These are phyloP conservation scores for Vanacampus margaritifer DNA, from an alignment of 2,113 vertebrate species.

Conservation along the genomic window DNA sequence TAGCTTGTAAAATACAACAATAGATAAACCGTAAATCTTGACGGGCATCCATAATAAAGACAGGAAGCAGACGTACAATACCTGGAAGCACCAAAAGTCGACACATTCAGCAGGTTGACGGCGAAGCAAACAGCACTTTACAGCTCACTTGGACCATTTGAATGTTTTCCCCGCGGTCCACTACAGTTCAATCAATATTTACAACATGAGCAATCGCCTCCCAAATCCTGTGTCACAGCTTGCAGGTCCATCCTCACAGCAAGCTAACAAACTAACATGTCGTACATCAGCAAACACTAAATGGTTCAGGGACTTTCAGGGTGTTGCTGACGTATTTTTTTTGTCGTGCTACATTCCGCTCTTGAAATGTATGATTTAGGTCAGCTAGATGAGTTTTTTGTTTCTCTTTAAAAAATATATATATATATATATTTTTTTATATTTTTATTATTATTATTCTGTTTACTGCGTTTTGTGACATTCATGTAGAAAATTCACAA, in stretches of 20 bases:
- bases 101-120: conserved; percentile 43
- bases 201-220: conserved; percentile 48
- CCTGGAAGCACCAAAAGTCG: conserved; percentile 49
- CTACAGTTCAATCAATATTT: conserved; percentile 57
- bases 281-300: conserved; percentile 18
- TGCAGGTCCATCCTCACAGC: conserved; percentile 31
- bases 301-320: neutral
- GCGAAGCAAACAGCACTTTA: conserved; percentile 47
- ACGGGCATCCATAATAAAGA: conserved; percentile 37
- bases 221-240: conserved; percentile 38
- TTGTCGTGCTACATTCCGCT: neutral
- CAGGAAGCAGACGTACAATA: conserved; percentile 64
- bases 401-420: neutral
- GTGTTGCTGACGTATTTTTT: neutral
- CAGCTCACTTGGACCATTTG: conserved; percentile 47
- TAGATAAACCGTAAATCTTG: conserved; percentile 37
- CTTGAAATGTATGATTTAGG: neutral
- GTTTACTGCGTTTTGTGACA: too few species aligned
- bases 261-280: conserved; percentile 30
- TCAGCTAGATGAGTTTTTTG: neutral
- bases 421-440: neutral
- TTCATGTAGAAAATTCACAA: too few species aligned
- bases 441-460: too few species aligned
- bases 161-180: conserved; percentile 48
- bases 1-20: conserved; percentile 43